These are phyloP conservation scores for Aphelinus atriplicis DNA, from an alignment of 1,140 invertebrate species.

Conservation along the genomic window DNA sequence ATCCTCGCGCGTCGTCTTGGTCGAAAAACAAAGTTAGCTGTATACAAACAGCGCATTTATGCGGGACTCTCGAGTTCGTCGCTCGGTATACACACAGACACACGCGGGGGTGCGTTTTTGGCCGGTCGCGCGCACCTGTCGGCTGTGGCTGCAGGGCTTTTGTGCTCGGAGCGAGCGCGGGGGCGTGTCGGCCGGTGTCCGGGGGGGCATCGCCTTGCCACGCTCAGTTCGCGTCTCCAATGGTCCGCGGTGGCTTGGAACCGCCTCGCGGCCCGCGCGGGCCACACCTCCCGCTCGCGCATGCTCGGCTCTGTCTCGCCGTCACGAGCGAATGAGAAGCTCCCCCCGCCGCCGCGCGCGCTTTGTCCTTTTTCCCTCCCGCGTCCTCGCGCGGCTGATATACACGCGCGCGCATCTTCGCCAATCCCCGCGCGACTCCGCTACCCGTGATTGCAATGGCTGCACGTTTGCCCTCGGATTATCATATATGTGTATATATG, in stretches of 20 bases:
- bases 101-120: not conserved
- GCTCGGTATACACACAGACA: too few relatives aligned
- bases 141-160: too few relatives aligned
- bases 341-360: constrained; percentile 3
- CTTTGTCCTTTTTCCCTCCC: not conserved
- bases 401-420: not conserved
- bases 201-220: constrained; percentile 28
- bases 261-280: constrained; percentile 52
- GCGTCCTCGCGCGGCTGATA: not conserved
- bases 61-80: too few relatives aligned
- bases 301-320: constrained; percentile 33
- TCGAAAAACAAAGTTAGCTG: too few relatives aligned
- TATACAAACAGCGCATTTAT: too few relatives aligned
- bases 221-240: constrained; percentile 58
- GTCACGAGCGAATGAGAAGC: constrained; percentile 36
- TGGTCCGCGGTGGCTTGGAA: constrained; percentile 58
- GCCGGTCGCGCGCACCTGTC: not conserved
- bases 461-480: not conserved
- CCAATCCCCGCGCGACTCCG: not conserved
- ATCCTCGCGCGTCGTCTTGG: too few relatives aligned
- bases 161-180: constrained; percentile 43
- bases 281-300: constrained; percentile 49
- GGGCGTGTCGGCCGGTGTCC: constrained; percentile 36
- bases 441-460: not conserved
- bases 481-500: too few relatives aligned